These are phyloP conservation scores for Adelphocoris suturalis DNA, from an alignment of 2,888 invertebrate genomes.

Conservation along the genomic window DNA sequence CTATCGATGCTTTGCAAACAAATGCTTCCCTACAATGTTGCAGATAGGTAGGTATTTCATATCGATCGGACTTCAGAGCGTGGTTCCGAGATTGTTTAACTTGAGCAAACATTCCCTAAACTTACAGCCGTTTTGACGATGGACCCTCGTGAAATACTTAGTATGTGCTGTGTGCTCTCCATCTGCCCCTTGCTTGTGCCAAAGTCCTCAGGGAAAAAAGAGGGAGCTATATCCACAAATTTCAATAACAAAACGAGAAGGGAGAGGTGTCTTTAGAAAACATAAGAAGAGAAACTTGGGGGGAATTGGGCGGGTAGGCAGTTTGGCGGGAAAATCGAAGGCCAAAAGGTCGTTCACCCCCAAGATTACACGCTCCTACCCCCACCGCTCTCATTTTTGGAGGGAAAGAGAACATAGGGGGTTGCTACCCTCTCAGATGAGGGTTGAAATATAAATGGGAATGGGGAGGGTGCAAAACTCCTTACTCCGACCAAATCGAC, in stretches of 20 bases:
- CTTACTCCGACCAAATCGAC: slow-evolving; percentile 39
- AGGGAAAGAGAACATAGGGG: slow-evolving; percentile 17
- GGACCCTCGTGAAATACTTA: background rate
- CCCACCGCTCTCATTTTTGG: slow-evolving; percentile 21
- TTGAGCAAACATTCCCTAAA: slow-evolving; percentile 5
- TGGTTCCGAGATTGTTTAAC: slow-evolving; percentile 8
- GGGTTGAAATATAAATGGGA: slow-evolving; percentile 50
- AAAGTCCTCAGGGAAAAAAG: background rate
- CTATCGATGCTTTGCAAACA: too few species aligned
- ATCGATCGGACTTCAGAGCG: background rate
- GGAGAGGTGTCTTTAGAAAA: background rate
- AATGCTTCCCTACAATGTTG: too few species aligned
- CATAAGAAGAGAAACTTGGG: slow-evolving; percentile 36
- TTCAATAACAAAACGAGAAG: slow-evolving; percentile 55
- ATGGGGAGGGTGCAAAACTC: slow-evolving; percentile 44
- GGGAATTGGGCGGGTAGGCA: slow-evolving; percentile 11
- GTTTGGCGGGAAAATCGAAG: slow-evolving; percentile 67
- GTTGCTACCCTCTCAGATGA: slow-evolving; percentile 2
- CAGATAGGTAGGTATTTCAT: background rate
- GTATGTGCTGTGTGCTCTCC: background rate
- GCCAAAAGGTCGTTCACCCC: slow-evolving; percentile 62
- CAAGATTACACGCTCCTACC: slow-evolving; percentile 48
- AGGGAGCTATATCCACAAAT: slow-evolving; percentile 51
- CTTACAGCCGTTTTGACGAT: background rate
- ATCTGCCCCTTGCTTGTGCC: background rate